These are phyloP conservation scores for Cataglyphis hispanica DNA, from an alignment of 1,140 invertebrate genomes.

Conservation along the genomic window DNA sequence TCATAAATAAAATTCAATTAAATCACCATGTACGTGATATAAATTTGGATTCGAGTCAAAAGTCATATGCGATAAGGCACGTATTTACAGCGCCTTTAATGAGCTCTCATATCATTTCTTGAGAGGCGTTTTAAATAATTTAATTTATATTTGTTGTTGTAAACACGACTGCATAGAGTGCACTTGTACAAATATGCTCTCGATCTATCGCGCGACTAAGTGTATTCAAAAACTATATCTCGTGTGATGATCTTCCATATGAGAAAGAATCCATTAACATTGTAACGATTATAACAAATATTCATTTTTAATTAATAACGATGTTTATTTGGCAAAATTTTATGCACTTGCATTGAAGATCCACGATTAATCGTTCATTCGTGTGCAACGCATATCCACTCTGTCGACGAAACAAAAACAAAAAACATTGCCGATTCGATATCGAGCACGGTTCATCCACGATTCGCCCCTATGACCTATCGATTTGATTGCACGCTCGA, in stretches of 20 bases:
- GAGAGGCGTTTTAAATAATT: slow-evolving; percentile 13
- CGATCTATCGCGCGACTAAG: background rate
- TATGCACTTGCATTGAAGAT: background rate
- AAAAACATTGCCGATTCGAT: background rate
- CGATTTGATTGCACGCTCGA: slow-evolving; percentile 49
- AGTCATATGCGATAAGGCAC: background rate
- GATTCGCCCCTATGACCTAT: slow-evolving; percentile 44
- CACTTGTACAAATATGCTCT: slow-evolving; percentile 18
- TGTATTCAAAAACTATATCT: slow-evolving; percentile 6
- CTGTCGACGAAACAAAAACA: background rate
- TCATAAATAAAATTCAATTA: background rate
- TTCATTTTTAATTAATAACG: background rate
- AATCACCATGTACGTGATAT: background rate
- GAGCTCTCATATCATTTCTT: background rate
- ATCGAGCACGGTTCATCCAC: background rate
- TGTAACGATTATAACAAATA: background rate
- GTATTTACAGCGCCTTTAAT: slow-evolving; percentile 7
- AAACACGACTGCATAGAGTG: background rate
- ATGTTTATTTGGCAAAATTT: background rate
- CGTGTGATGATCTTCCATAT: background rate
- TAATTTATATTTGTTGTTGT: background rate
- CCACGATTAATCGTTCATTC: background rate
- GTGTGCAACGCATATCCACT: background rate
- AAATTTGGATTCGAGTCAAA: slow-evolving; percentile 31
- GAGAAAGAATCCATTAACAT: slow-evolving; percentile 1